Evolutionary conservation across 2,113 vertebrate species (phyloP), one percentile per base, ranked within the genome.

Genomic region (Pterocles gutturalis): DNA sequence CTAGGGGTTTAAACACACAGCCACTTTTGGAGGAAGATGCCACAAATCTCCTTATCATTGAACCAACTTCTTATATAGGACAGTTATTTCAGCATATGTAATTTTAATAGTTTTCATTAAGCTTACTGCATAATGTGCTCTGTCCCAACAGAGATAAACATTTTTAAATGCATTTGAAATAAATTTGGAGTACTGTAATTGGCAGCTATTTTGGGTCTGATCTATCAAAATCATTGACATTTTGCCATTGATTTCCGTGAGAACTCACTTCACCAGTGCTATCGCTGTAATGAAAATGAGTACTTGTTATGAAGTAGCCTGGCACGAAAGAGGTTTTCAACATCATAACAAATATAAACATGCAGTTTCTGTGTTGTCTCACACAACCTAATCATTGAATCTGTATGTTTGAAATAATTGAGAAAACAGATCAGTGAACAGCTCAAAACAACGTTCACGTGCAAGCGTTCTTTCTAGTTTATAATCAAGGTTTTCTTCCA

Each of bases 141-240:
- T 70, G 31, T 31, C 34, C 36, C 28, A 57, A 17, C 7, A 48
- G 41, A 83, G 45, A 72, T 69, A 64, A 88, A 76, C 14, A 77
- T 80, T 83, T 91, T 69, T 16, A 73, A 65, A 92, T 36, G 18
- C 26, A 72, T 92, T 45, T 1, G 2, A 92, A 95, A 80, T 36
- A 76, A 49, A 88, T 83, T 76, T 73, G 24, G 28, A 94, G 66
- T 69, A 72, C 58, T 48, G 62, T 79, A 90, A 51, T 61, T 90
- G 62, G 70, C 46, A 83, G 36, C 46, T 93, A 57, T 96, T 94
- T 94, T 72, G 24, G 21, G 18, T 41, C 21, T 69, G 19, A 93
- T 83, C 88, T 94, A 72, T 94, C 85, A 88, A 93, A 95, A 72
- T 41, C 33, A 83, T 88, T 83, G 75, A 92, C 79, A 65, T 83